These are phyloP conservation scores for Tychaedon coryphoeus DNA, from an alignment of 2,113 vertebrate species.

Conservation along the genomic window DNA sequence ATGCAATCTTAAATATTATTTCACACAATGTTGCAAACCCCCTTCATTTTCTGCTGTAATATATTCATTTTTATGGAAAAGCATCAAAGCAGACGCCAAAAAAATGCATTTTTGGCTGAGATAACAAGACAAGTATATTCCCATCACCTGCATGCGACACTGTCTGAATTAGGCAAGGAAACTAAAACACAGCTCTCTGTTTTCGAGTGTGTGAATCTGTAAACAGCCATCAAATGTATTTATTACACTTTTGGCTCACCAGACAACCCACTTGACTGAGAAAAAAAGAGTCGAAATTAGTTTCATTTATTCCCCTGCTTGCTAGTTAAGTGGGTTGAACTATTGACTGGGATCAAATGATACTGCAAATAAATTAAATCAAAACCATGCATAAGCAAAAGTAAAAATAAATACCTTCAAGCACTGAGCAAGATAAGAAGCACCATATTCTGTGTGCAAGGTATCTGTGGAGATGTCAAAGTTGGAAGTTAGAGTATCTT, in stretches of 20 bases:
- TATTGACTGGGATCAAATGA: constrained; percentile 12
- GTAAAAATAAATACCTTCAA: not conserved
- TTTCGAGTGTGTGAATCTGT: not conserved
- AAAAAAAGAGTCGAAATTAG: not conserved
- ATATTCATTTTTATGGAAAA: not conserved
- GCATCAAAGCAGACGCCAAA: not conserved
- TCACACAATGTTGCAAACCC: not conserved
- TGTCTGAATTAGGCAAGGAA: not conserved
- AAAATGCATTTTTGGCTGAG: not conserved
- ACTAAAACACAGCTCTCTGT: not conserved
- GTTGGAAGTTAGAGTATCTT: not conserved
- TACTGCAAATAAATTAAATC: constrained; percentile 26
- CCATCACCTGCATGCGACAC: not conserved
- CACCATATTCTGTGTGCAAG: not conserved
- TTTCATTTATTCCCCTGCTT: constrained; percentile 35
- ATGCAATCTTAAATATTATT: not conserved
- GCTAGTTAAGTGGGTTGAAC: not conserved
- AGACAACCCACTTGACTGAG: constrained; percentile 16
- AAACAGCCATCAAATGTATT: constrained; percentile 37
- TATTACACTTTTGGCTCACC: not conserved
- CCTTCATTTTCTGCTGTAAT: not conserved
- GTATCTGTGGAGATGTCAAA: not conserved
- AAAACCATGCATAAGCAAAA: not conserved
- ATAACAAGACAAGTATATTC: not conserved
- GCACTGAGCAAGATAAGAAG: not conserved